Conservation (phyloP, 2,888 invertebrate species). For the Eucriotettix oculatus region DNA sequence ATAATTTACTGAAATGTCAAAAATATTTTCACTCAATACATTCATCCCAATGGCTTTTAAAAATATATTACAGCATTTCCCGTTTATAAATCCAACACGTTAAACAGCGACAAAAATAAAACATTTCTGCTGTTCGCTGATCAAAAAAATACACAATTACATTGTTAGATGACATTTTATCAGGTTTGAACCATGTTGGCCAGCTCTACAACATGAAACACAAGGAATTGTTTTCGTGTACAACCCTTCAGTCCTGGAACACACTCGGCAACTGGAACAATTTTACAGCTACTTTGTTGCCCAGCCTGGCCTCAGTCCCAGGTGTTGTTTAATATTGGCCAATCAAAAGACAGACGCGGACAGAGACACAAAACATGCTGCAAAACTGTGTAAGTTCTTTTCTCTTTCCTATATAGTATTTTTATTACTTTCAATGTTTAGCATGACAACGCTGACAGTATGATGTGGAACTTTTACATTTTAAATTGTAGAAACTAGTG, state of each 20-base stretch:
- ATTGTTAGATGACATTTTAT: constrained; percentile 13
- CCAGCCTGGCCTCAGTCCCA: constrained; percentile 44
- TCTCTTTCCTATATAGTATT: no score
- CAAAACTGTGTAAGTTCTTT: constrained; percentile 33
- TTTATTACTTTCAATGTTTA: background rate
- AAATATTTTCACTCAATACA: no score
- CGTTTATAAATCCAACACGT: no score
- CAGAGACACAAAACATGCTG: constrained; percentile 28
- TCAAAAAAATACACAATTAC: background rate
- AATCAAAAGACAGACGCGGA: constrained; percentile 25
- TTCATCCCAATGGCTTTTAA: no score
- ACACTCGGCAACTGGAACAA: constrained; percentile 40
- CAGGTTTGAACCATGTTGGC: constrained; percentile 63
- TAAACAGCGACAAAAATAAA: no score
- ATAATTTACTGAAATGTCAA: no score
- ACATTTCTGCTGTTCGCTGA: background rate
- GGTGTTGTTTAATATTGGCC: constrained; percentile 45
- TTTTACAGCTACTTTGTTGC: constrained; percentile 50
- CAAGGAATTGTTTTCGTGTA: constrained; percentile 57
- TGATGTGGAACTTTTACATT: no score
- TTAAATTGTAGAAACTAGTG: no score
- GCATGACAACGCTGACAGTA: background rate
- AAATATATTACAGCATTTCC: no score
- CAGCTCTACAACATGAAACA: constrained; percentile 48
- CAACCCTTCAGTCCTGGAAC: constrained; percentile 33